Percentiles rank a stretch among this genome's conserved stretches.
Evolutionary conservation across 2,888 invertebrate species (phyloP).

Genomic region (Holacanthella duospinosa): DNA sequence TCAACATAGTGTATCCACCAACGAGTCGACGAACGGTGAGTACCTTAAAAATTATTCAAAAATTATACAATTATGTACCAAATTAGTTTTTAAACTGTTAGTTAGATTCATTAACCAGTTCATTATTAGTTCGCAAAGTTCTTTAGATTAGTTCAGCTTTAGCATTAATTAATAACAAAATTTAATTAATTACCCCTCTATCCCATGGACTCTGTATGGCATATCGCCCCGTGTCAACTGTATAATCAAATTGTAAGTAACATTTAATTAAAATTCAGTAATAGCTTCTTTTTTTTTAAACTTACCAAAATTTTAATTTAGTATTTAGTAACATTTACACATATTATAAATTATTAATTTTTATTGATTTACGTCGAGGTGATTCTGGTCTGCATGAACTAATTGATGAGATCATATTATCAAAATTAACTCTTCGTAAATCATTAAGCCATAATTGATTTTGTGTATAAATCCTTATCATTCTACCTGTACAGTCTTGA

Average conservation of each 20-base stretch:
- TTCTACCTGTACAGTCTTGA: conserved; percentile 7
- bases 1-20: conserved; percentile 10
- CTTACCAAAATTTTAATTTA: too few relatives aligned
- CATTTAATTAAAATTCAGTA: neutral
- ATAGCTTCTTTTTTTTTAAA: too few relatives aligned
- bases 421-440: conserved; percentile 1
- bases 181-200: neutral
- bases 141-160: neutral
- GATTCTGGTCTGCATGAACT: conserved; percentile 5
- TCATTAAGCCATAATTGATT: conserved; percentile 3
- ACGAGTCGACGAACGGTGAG: conserved; percentile 7
- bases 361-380: neutral
- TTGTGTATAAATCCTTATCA: neutral
- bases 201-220: conserved; percentile 8
- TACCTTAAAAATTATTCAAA: neutral
- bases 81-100: too few relatives aligned
- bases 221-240: conserved; percentile 4
- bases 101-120: too few relatives aligned
- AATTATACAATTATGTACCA: too few relatives aligned
- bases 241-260: neutral
- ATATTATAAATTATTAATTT: neutral
- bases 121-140: neutral
- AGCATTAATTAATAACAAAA: neutral
- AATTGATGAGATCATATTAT: conserved; percentile 3
- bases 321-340: too few relatives aligned